Conservation (phyloP, 1,140 invertebrate species). For the Cyphomyrmex costatus region DNA sequence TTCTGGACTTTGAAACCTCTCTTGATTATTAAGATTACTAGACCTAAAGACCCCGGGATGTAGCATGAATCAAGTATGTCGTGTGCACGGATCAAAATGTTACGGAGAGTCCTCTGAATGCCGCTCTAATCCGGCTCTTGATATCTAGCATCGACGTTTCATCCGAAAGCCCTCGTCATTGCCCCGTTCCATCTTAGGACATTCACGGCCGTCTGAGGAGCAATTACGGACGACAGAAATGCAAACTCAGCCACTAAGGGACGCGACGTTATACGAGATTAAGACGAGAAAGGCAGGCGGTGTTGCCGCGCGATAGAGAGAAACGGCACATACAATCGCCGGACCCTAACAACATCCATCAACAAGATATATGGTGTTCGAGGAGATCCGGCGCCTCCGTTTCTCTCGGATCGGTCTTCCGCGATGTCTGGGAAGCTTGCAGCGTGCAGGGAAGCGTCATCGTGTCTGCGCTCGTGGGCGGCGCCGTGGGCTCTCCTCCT, state of each 20-base stretch:
- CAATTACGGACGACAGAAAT: constrained; percentile 57
- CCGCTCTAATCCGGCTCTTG: constrained; percentile 26
- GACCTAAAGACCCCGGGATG: constrained; percentile 9
- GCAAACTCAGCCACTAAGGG: constrained; percentile 64
- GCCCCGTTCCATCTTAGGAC: background rate
- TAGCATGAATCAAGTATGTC: constrained; percentile 40
- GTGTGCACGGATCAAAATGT: constrained; percentile 22
- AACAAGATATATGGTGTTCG: constrained; percentile 75
- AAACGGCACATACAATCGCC: constrained; percentile 60
- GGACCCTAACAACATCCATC: constrained; percentile 74
- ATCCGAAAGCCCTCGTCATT: background rate
- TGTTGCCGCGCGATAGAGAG: constrained; percentile 5
- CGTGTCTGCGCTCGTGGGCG: constrained; percentile 22
- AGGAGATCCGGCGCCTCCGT: constrained; percentile 43
- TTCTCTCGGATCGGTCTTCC: constrained; percentile 42
- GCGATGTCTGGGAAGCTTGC: constrained; percentile 34
- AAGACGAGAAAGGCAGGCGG: constrained; percentile 58
- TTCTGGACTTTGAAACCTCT: background rate
- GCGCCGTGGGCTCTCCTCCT: background rate
- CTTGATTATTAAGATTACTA: constrained; percentile 33
- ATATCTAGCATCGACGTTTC: constrained; percentile 39
- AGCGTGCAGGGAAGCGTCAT: constrained; percentile 44
- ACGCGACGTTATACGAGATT: constrained; percentile 26
- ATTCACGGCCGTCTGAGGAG: constrained; percentile 18
- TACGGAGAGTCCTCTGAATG: background rate